Base-by-base conservation (phyloP, 2,888 invertebrate genomes). In the Philhelius pedissequus region DNA sequence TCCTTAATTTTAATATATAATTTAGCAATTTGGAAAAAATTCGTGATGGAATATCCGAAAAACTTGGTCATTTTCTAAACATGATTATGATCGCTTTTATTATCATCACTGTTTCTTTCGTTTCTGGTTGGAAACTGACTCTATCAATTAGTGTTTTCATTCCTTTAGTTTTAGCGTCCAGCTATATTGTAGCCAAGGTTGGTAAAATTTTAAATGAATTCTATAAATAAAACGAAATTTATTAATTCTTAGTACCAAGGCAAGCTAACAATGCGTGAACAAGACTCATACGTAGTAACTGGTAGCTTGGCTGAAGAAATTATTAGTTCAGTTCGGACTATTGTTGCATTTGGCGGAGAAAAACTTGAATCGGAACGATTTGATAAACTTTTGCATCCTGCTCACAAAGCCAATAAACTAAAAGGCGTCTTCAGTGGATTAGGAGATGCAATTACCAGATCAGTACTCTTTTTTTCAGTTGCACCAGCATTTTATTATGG, bases 41-140 rank as follows among this genome's bases (percentile, higher is more conserved):
- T 88, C 95, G 96, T 84, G 96, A 96, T 87, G 97, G 97, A 1
- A 95, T 96, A 11, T 96, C 96, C 0, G 96, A 96, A 90, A 97
- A 97, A 91, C 92, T 96, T 18, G 94, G 95, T 0, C 94, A 96
- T 89, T 94, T 96, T 87, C 90, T 95, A 0, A 95, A 95, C 89
- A 86, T 95, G 86, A 92, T 94, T 86, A 93, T 94, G 1, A 87
- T 88, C 40, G 87, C 88, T n/a, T 4, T 87, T 3, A 86, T 90
- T 4, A 87, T 88, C n/a, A 86, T 90, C 0, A 73, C 87, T 3
- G 94, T 96, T 54, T 96, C 96, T 0, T 94, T 97, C 88, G 90
- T 93, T 0, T 95, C 95, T 88, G 97, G 97, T 62, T 97, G 97
- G 97, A 94, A 96, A 89, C 91, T 97, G 71, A 96, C 97, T 0